Conservation (phyloP, 2,113 vertebrate species). For the Nesogale talazaci region DNA sequence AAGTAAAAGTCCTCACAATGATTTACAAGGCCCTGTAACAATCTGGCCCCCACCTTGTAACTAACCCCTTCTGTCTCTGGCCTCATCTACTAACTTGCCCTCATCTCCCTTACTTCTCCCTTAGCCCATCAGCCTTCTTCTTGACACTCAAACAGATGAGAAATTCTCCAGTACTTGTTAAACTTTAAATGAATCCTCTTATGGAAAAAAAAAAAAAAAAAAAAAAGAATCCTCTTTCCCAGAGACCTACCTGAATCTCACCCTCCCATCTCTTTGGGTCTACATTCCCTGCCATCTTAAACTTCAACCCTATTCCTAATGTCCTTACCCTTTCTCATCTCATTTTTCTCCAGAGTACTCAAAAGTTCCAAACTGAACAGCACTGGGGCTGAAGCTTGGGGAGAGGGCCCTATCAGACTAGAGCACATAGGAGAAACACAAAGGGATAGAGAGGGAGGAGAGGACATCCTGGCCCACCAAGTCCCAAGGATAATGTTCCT, state of each 20-base stretch:
- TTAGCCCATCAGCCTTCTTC: background rate
- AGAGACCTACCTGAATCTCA: background rate
- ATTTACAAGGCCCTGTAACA: background rate
- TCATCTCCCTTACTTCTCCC: background rate
- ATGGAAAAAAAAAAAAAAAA: too few relatives aligned
- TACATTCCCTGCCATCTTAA: background rate
- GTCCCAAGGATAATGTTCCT: too few relatives aligned
- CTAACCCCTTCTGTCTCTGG: background rate
- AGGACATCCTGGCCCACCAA: too few relatives aligned
- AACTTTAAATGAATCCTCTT: background rate
- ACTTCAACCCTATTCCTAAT: background rate
- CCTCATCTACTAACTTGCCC: background rate
- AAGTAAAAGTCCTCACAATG: slow-evolving; percentile 18
- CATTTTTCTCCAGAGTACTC: background rate
- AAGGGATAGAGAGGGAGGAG: too few relatives aligned
- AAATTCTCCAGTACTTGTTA: slow-evolving; percentile 12
- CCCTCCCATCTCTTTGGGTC: background rate
- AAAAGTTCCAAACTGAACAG: too few relatives aligned
- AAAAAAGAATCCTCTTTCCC: background rate
- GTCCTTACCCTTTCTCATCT: background rate
- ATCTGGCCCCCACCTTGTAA: background rate
- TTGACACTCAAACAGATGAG: background rate
- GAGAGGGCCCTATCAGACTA: too few relatives aligned
- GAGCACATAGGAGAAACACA: too few relatives aligned
- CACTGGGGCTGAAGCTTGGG: too few relatives aligned